Percentiles rank a stretch among this genome's conserved stretches.
phyloP scores from a whole-genome alignment of 2,888 invertebrate genomes.

The Ennomos quercinarius region DNA sequence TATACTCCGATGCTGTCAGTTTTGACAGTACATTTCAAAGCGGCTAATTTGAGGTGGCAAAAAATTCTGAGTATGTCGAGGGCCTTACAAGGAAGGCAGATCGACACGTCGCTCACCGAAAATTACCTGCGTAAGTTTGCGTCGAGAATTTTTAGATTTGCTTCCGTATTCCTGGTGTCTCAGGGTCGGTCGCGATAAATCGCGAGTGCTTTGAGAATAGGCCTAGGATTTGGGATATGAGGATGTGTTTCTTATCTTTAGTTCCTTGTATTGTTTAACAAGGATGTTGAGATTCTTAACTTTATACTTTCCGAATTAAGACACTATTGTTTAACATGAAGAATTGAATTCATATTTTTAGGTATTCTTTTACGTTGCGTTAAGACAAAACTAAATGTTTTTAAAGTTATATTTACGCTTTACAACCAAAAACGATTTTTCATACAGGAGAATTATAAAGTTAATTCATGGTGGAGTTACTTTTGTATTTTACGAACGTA shows the following conservation, averaged over 20 bases:
- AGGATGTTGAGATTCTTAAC: background rate
- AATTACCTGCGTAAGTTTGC: slow-evolving; percentile 69
- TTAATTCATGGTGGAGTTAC: no score
- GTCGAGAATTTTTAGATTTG: slow-evolving; percentile 76
- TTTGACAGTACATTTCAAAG: slow-evolving; percentile 41
- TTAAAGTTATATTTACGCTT: no score
- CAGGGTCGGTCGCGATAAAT: slow-evolving; percentile 65
- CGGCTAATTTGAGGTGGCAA: slow-evolving; percentile 32
- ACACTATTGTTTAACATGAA: no score
- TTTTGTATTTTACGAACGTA: no score
- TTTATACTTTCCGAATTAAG: background rate
- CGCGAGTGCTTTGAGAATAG: slow-evolving; percentile 36
- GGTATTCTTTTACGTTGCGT: no score
- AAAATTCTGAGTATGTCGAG: slow-evolving; percentile 49
- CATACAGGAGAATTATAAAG: no score
- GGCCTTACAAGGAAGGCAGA: slow-evolving; percentile 70
- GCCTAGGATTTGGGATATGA: slow-evolving; percentile 32
- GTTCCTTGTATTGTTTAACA: slow-evolving; percentile 11
- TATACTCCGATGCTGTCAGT: slow-evolving; percentile 35
- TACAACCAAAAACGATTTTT: no score
- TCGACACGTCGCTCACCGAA: slow-evolving; percentile 74
- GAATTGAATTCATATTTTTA: no score
- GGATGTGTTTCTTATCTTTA: slow-evolving; percentile 22
- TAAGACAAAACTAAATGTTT: no score
- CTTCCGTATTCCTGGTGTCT: slow-evolving; percentile 74